These are phyloP conservation scores for Fabriciana adippe DNA, from an alignment of 2,888 invertebrate species.

Conservation along the genomic window DNA sequence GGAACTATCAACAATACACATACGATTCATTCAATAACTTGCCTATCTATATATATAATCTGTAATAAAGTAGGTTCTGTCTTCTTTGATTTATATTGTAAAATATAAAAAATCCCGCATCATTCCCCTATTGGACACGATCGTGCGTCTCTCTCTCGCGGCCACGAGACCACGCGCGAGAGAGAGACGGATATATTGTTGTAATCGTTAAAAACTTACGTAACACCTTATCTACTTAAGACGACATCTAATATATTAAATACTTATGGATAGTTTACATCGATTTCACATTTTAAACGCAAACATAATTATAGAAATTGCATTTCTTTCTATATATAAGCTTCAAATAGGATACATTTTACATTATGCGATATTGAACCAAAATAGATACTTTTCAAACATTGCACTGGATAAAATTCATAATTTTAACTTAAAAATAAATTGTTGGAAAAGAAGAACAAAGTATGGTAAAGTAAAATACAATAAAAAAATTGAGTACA, in stretches of 20 bases:
- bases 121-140: slow-evolving; percentile 79
- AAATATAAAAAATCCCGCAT: slow-evolving; percentile 79
- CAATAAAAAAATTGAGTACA: not conserved
- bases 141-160: slow-evolving; percentile 53
- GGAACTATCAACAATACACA: not conserved
- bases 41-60: slow-evolving; percentile 5
- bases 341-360: slow-evolving; percentile 38
- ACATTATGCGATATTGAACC: slow-evolving; percentile 29
- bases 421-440: slow-evolving; percentile 20
- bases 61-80: slow-evolving; percentile 62
- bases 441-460: slow-evolving; percentile 14
- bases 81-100: slow-evolving; percentile 79
- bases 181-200: slow-evolving; percentile 59
- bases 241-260: slow-evolving; percentile 78
- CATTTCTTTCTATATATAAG: slow-evolving; percentile 40
- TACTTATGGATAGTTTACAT: slow-evolving; percentile 73
- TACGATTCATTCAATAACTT: slow-evolving; percentile 6
- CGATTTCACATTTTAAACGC: slow-evolving; percentile 51
- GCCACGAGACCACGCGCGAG: slow-evolving; percentile 47
- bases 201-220: slow-evolving; percentile 77
- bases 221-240: slow-evolving; percentile 74
- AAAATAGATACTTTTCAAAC: slow-evolving; percentile 23
- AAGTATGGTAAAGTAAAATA: slow-evolving; percentile 5
- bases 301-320: slow-evolving; percentile 53
- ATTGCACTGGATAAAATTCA: slow-evolving; percentile 34